A percentile compares a stretch with the other conserved stretches of the same genome.
These are phyloP conservation scores for Eudemis profundana DNA, from an alignment of 2,888 invertebrate species.

Conservation along the genomic window DNA sequence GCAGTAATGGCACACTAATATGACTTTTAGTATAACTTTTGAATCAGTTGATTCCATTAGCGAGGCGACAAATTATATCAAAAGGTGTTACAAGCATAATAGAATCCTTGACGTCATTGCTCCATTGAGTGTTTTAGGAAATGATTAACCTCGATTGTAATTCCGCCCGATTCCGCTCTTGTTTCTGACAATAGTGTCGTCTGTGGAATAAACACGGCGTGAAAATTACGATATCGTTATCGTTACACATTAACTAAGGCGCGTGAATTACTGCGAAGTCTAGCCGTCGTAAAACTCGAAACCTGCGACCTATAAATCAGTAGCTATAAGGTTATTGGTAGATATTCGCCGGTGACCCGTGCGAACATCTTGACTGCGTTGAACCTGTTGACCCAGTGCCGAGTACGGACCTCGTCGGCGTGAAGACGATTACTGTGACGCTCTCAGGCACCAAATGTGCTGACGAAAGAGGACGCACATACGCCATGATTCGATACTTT, in stretches of 20 bases:
- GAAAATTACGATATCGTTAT: conserved; percentile 47
- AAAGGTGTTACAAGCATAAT: conserved; percentile 1
- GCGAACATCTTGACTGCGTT: conserved; percentile 63
- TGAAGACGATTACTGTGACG: conserved; percentile 52
- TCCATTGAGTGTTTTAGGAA: conserved; percentile 14
- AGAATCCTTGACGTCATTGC: not conserved
- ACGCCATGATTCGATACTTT: conserved; percentile 47
- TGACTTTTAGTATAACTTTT: conserved; percentile 7
- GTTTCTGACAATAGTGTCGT: conserved; percentile 54
- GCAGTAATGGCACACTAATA: conserved; percentile 5
- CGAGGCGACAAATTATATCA: conserved; percentile 1
- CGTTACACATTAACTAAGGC: conserved; percentile 19
- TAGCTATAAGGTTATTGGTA: conserved; percentile 28
- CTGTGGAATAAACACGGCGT: conserved; percentile 48
- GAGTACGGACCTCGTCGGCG: conserved; percentile 57
- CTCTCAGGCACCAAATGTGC: conserved; percentile 59
- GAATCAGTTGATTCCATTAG: conserved; percentile 14
- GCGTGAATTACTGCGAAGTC: conserved; percentile 15
- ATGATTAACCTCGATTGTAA: conserved; percentile 16
- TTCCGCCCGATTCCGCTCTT: conserved; percentile 40
- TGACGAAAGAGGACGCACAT: conserved; percentile 55
- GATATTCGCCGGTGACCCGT: conserved; percentile 55
- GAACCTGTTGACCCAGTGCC: conserved; percentile 71
- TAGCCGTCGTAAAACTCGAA: conserved; percentile 14
- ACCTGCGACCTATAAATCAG: conserved; percentile 2